These are phyloP conservation scores for Corvus hawaiiensis DNA, from an alignment of 2,113 vertebrate genomes.

Conservation along the genomic window DNA sequence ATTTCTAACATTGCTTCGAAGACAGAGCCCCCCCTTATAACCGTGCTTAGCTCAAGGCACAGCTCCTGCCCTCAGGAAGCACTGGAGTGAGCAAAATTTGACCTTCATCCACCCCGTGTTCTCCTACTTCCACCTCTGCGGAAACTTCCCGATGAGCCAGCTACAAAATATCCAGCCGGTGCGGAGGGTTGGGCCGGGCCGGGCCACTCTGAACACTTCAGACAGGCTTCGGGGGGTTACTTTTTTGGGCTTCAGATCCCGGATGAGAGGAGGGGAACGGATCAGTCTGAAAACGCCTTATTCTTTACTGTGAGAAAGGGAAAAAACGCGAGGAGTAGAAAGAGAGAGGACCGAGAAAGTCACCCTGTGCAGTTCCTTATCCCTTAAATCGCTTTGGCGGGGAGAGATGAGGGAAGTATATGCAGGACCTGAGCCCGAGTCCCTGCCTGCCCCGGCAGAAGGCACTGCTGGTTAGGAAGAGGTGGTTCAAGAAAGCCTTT, in stretches of 20 bases:
- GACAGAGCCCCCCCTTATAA: background rate
- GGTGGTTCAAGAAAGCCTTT: background rate
- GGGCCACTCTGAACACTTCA: background rate
- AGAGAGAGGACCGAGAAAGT: background rate
- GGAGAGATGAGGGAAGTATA: background rate
- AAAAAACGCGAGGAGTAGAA: background rate
- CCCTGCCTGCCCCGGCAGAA: background rate
- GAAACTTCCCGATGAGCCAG: background rate
- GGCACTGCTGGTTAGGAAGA: background rate
- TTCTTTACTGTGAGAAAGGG: background rate
- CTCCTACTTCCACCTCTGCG: background rate
- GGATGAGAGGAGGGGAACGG: rapidly evolving
- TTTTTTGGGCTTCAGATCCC: background rate
- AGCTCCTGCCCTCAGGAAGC: background rate
- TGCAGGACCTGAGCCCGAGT: background rate
- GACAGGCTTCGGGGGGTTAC: background rate
- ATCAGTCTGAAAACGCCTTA: background rate
- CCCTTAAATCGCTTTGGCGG: background rate
- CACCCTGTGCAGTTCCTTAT: background rate
- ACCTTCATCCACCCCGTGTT: background rate
- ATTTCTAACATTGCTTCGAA: background rate
- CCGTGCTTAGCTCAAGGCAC: background rate
- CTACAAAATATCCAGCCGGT: background rate
- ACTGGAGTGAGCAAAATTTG: background rate
- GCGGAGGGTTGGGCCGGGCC: background rate